Conservation (phyloP, 2,797 vertebrate species). For the Eutrigla gurnardus region DNA sequence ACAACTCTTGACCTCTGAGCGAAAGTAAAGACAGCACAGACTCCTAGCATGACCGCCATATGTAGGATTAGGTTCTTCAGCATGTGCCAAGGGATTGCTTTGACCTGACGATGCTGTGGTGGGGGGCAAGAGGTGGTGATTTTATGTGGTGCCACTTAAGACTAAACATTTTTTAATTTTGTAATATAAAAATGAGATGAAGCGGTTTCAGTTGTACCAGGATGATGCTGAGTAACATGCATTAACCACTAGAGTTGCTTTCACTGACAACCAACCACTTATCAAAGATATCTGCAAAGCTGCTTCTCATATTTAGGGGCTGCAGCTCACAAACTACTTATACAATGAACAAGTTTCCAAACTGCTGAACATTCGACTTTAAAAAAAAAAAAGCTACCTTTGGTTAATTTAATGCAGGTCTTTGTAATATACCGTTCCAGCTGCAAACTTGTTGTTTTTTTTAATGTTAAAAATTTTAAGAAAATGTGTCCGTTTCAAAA, state of each 20-base stretch:
- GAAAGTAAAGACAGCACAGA: constrained; percentile 26
- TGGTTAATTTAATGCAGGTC: constrained; percentile 59
- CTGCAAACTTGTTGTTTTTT: constrained; percentile 45
- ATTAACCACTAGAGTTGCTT: constrained; percentile 76
- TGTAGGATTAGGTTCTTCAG: constrained; percentile 44
- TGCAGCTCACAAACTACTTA: constrained; percentile 50
- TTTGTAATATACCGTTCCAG: constrained; percentile 64
- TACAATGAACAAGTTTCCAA: constrained; percentile 72
- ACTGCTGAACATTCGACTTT: constrained; percentile 60
- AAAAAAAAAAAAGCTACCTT: constrained; percentile 53
- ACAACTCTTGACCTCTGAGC: constrained; percentile 56
- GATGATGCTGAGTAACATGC: constrained; percentile 51
- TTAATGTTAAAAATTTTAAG: constrained; percentile 70
- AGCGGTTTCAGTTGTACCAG: constrained; percentile 37
- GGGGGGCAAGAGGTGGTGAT: constrained; percentile 15
- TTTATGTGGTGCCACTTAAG: constrained; percentile 58
- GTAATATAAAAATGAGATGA: constrained; percentile 34
- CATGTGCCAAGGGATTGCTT: constrained; percentile 66
- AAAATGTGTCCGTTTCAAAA: constrained; percentile 69
- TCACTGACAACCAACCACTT: constrained; percentile 66
- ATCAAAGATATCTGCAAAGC: constrained; percentile 30
- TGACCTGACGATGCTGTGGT: constrained; percentile 22
- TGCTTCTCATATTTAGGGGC: constrained; percentile 46
- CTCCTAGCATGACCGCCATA: constrained; percentile 38
- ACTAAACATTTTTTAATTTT: constrained; percentile 32